Conservation (phyloP, 2,888 invertebrate species). For the Thecocarcelia acutangulata region DNA sequence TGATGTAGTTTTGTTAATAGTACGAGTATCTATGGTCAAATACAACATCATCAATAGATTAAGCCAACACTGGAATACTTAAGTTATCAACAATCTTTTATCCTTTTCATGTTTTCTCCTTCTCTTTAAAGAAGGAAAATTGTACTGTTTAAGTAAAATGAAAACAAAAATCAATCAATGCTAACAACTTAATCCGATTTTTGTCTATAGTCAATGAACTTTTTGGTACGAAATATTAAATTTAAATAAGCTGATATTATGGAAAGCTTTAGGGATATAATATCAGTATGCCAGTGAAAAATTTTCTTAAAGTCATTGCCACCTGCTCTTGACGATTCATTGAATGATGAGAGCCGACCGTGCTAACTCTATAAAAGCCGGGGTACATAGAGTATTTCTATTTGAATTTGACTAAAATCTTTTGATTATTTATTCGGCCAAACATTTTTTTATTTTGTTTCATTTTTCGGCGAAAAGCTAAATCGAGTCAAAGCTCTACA, state of each 20-base stretch:
- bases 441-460: no score
- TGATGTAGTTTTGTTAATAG: slow-evolving; percentile 51
- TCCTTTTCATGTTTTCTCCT: not conserved
- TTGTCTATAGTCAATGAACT: slow-evolving; percentile 30
- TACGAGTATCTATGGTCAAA: slow-evolving; percentile 37
- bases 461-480: no score
- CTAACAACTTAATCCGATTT: slow-evolving; percentile 69
- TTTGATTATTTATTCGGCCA: no score
- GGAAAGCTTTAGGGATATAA: slow-evolving; percentile 5
- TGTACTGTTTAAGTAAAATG: slow-evolving; percentile 13
- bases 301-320: no score
- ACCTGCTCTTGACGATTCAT: no score
- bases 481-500: no score
- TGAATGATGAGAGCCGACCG: no score
- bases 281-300: not conserved
- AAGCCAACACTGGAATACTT: slow-evolving; percentile 56
- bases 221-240: slow-evolving; percentile 13
- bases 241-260: slow-evolving; percentile 25
- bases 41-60: slow-evolving; percentile 63
- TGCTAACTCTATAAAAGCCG: no score
- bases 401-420: no score
- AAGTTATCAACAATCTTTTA: slow-evolving; percentile 6
- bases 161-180: slow-evolving; percentile 70
- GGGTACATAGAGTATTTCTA: no score
- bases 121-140: not conserved